Base-by-base conservation (phyloP, 2,797 vertebrate genomes). In the Mormyrus hasselquistii region DNA sequence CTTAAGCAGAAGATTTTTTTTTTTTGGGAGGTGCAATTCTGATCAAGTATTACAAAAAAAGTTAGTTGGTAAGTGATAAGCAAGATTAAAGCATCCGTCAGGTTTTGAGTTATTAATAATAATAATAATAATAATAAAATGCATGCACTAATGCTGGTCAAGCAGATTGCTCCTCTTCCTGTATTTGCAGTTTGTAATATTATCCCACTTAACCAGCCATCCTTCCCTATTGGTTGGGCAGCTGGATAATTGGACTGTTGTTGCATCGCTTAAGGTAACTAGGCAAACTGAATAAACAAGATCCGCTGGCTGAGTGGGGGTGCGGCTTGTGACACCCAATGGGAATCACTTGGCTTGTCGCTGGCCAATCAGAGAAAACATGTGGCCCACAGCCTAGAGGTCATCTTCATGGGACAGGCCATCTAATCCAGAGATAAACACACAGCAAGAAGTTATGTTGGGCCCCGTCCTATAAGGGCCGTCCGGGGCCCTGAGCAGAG, bases 401-500 rank as follows among this genome's bases (percentile, higher is more conserved):
- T 79, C 14, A 79, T 19, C 14, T 41, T 79, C 73, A 79, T 19
- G 38, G 12, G 38, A 44, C 34, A 44, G 73, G 73, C 34, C 38
- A 44, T 79, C 73, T 38, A 44, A 44, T 38, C 14, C 34, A 79
- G 16, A 16, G 73, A 38, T 16, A 19, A 44, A 79, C 73, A 16
- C 73, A 38, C 73, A 7, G 29, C 16, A 79, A 19, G 73, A 12
- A 44, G 14, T 38, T 8, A 79, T 44, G 44, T 44, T 3, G 38
- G 34, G 34, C 12, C 14, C 38, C 5, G n/a, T 59, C 92, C 92
- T 93, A 93, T 94, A 93, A 34, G 53, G 88, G 83, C n/a, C 1
- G 55, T 49, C 84, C 34, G 91, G 89, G 92, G 91, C 89, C 49
- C 1, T 5, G 16, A 44, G 88, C 76, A 88, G 90, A 91, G 91